These are phyloP conservation scores for Lasioglossum lativentre DNA, from an alignment of 2,888 invertebrate genomes.

Conservation along the genomic window DNA sequence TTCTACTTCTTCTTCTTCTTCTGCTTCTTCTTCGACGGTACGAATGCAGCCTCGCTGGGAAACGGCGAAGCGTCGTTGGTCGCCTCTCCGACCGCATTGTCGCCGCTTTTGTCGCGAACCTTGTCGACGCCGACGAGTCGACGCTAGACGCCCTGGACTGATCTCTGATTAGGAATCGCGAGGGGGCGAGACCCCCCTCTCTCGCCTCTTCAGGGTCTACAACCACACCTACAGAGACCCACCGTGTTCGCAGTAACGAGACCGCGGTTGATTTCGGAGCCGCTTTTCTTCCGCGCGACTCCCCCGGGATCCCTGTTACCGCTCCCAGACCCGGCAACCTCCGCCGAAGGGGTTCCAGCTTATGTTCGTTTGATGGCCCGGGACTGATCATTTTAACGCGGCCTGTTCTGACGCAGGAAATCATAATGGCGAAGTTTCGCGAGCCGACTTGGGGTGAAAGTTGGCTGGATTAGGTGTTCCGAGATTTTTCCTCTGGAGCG, in stretches of 20 bases:
- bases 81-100: slow-evolving; percentile 51
- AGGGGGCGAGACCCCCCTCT: slow-evolving; percentile 21
- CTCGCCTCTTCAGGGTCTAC: background rate
- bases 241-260: slow-evolving; percentile 34
- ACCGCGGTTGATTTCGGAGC: slow-evolving; percentile 46
- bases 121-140: slow-evolving; percentile 29
- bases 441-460: background rate
- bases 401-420: slow-evolving; percentile 4
- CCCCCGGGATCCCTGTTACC: slow-evolving; percentile 30
- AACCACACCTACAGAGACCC: background rate
- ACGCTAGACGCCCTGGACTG: slow-evolving; percentile 37
- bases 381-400: slow-evolving; percentile 46
- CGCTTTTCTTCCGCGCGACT: slow-evolving; percentile 18
- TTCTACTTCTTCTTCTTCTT: slow-evolving; percentile 15
- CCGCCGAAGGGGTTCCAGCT: slow-evolving; percentile 8
- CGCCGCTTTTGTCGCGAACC: slow-evolving; percentile 52
- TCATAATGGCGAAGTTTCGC: slow-evolving; percentile 17
- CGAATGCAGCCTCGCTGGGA: background rate
- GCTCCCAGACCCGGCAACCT: slow-evolving; percentile 6
- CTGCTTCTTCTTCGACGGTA: background rate
- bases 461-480: background rate
- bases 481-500: background rate
- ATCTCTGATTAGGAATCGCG: slow-evolving; percentile 59
- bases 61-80: slow-evolving; percentile 13
- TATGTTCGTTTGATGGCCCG: slow-evolving; percentile 6